Percentiles rank a stretch among this genome's conserved stretches.
Conservation (phyloP, 2,888 invertebrate species). For the Oligia latruncula region DNA sequence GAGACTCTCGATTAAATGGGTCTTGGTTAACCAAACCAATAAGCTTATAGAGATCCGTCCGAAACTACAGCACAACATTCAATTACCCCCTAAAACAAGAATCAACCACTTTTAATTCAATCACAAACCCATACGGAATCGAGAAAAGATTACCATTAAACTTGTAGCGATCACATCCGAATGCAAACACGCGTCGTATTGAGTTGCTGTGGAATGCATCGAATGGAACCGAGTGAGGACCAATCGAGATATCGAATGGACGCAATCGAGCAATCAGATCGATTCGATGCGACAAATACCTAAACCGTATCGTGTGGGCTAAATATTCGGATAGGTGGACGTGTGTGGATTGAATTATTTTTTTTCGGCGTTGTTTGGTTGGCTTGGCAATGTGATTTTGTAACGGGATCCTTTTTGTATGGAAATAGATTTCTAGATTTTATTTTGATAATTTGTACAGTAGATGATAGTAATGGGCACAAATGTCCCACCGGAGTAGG, state of each 20-base stretch:
- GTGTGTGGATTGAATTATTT: conserved; percentile 46
- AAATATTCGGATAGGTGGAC: conserved; percentile 40
- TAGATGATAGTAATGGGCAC: too few species aligned
- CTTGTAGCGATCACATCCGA: conserved; percentile 73
- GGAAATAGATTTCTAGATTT: not conserved
- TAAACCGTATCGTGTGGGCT: conserved; percentile 41
- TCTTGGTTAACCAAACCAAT: not conserved
- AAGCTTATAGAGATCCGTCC: not conserved
- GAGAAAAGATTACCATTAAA: conserved; percentile 64
- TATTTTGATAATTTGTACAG: not conserved
- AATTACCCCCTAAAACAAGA: conserved; percentile 9
- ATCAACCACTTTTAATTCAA: conserved; percentile 48
- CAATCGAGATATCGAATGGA: conserved; percentile 78
- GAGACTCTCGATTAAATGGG: too few species aligned
- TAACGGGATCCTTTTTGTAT: not conserved
- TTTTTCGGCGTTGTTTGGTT: conserved; percentile 10
- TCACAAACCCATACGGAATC: conserved; percentile 39
- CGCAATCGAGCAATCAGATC: conserved; percentile 78
- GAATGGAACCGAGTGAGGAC: conserved; percentile 67
- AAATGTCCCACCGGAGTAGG: too few species aligned
- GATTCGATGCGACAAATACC: conserved; percentile 63
- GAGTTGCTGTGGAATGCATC: conserved; percentile 72
- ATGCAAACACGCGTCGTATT: conserved; percentile 79
- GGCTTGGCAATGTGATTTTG: conserved; percentile 13
- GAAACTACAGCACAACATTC: not conserved